Conservation (phyloP, 2,113 vertebrate species). For the Neomonachus schauinslandi region DNA sequence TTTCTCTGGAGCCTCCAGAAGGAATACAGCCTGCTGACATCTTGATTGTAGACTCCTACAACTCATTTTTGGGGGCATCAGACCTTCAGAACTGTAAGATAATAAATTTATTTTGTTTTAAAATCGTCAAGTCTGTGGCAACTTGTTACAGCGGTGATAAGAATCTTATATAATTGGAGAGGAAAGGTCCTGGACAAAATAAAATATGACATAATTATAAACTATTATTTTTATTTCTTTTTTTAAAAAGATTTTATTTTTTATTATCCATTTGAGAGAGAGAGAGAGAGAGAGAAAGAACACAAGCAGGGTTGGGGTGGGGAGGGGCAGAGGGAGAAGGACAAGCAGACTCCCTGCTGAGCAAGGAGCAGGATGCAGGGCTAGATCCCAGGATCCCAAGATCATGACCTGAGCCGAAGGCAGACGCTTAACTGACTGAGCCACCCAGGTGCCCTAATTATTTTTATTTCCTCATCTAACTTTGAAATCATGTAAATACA, state of each 20-base stretch:
- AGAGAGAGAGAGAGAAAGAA: not conserved
- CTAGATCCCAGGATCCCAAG: not conserved
- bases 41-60: not conserved
- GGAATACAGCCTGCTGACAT: not conserved
- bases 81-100: not conserved
- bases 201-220: not conserved
- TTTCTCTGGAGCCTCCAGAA: not conserved
- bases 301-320: not conserved
- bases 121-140: not conserved
- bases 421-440: not conserved
- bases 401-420: not conserved
- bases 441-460: not conserved
- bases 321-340: not conserved
- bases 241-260: not conserved
- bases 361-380: not conserved
- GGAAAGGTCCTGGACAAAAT: not conserved
- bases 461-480: not conserved
- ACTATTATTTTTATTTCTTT: not conserved
- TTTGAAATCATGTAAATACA: not conserved
- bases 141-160: not conserved
- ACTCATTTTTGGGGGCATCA: not conserved
- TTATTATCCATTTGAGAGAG: not conserved
- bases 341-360: not conserved
- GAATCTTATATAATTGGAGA: not conserved
- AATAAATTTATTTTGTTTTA: not conserved